phyloP scores from a whole-genome alignment of 1,140 invertebrate genomes.

The Anadara kagoshimensis region DNA sequence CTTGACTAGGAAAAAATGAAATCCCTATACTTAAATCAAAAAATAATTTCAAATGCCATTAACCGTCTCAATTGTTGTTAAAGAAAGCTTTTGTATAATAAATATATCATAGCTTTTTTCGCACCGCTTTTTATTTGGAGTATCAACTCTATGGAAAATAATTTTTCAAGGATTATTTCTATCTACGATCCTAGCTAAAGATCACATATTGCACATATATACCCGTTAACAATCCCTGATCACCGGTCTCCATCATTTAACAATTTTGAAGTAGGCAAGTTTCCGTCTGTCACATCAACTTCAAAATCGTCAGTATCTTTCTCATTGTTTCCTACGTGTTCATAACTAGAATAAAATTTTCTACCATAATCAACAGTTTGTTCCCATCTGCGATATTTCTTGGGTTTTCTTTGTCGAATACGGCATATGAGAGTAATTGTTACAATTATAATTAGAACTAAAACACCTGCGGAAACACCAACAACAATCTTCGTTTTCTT shows the following conservation, averaged over 20 bases:
- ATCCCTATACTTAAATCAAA: no score
- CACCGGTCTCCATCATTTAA: conserved; percentile 18
- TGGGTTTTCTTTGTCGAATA: conserved; percentile 20
- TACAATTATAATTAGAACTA: conserved; percentile 34
- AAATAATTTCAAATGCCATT: no score
- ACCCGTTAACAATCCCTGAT: background rate
- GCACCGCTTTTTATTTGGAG: no score
- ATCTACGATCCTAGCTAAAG: no score
- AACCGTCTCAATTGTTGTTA: no score
- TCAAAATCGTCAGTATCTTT: conserved; percentile 55
- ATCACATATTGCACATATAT: background rate
- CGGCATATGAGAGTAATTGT: conserved; percentile 31
- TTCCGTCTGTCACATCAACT: conserved; percentile 50
- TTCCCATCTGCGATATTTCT: conserved; percentile 51
- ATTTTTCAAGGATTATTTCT: no score
- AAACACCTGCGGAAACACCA: conserved; percentile 30
- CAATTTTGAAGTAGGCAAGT: conserved; percentile 28
- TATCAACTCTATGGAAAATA: no score
- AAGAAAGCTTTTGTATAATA: no score
- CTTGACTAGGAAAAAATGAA: no score
- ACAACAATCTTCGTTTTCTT: conserved; percentile 20
- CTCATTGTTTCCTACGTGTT: conserved; percentile 44
- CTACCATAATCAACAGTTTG: conserved; percentile 52
- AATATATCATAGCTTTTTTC: no score
- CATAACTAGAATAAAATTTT: conserved; percentile 49